Evolutionary conservation across 2,113 vertebrate genomes (phyloP).

Genomic region (Cyanocitta stelleri): DNA sequence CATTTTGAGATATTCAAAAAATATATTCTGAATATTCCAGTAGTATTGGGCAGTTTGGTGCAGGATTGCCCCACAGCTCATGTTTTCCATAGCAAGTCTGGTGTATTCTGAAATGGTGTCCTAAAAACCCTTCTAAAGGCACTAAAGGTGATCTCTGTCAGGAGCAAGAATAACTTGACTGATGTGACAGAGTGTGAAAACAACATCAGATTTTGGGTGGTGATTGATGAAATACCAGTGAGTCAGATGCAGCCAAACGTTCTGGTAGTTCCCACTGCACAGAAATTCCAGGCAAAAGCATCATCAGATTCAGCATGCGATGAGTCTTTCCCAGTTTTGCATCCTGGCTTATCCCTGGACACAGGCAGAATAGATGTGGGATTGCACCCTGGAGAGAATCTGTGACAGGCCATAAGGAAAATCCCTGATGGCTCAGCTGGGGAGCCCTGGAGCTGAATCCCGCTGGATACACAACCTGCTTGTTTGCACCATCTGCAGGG

Average conservation of each 20-base stretch:
- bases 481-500: rapidly evolving
- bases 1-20: not conserved
- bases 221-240: not conserved
- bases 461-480: rapidly evolving
- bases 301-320: not conserved
- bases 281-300: not conserved
- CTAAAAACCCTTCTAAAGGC: not conserved
- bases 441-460: not conserved
- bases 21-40: not conserved
- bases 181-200: not conserved
- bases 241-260: not conserved
- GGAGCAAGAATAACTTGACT: not conserved
- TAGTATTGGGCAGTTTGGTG: not conserved
- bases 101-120: not conserved
- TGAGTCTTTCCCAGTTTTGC: not conserved
- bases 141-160: not conserved
- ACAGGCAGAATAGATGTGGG: not conserved
- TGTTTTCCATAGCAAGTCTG: not conserved
- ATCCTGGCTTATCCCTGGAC: not conserved
- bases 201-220: not conserved
- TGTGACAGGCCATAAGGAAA: rapidly evolving
- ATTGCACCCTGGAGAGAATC: not conserved
- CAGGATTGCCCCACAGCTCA: not conserved
- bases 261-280: not conserved
- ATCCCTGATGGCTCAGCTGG: rapidly evolving